phyloP scores from a whole-genome alignment of 2,113 vertebrate species.

The Megaceryle torquata region DNA sequence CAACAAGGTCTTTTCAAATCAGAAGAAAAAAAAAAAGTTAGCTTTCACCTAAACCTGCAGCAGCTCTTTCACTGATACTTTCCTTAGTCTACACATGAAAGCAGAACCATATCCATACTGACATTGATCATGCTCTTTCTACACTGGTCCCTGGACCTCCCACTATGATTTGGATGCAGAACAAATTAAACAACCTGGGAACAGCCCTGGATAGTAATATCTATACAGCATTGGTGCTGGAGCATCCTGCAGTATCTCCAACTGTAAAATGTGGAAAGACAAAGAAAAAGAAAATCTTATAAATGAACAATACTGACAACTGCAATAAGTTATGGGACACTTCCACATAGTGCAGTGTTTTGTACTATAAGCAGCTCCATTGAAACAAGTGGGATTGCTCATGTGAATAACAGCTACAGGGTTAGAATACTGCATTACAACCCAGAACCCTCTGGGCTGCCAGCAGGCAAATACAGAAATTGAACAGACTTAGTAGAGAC shows the following conservation, averaged over 20 bases:
- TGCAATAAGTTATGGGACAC: not conserved
- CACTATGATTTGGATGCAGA: not conserved
- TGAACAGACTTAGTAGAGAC: not conserved
- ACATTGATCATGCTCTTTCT: too few relatives aligned
- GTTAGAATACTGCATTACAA: not conserved
- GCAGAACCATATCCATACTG: not conserved
- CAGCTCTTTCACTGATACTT: not conserved
- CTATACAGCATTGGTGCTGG: not conserved
- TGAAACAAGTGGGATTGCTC: not conserved
- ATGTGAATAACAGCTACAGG: not conserved
- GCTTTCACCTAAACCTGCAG: not conserved
- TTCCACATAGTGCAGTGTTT: not conserved
- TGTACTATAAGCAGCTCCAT: rapidly evolving
- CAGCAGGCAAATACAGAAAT: not conserved
- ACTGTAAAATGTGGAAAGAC: not conserved
- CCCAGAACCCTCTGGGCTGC: not conserved
- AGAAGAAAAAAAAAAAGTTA: not conserved
- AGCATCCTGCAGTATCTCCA: not conserved
- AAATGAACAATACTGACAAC: not conserved
- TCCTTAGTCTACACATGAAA: not conserved
- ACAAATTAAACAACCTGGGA: not conserved
- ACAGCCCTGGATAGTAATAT: not conserved
- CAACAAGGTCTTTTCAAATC: not conserved
- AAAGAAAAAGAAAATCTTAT: not conserved
- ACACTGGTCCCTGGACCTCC: not conserved